Percentiles rank a stretch among this genome's conserved stretches.
Conservation (phyloP, 2,888 invertebrate species). For the Drosophila ustulata region DNA sequence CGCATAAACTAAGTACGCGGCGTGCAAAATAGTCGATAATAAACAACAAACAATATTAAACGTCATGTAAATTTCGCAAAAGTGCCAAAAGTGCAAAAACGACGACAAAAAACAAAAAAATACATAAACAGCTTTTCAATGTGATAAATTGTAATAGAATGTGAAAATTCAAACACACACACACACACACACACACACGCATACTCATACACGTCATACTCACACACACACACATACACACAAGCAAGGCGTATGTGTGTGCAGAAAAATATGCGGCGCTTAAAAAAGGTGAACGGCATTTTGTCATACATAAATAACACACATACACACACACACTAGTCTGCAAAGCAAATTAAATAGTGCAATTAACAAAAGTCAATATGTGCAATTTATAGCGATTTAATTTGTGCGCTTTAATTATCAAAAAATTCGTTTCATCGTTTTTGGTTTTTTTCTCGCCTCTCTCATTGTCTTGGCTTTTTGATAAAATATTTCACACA, state of each 20-base stretch:
- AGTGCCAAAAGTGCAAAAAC: conserved; percentile 54
- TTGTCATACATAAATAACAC: conserved; percentile 66
- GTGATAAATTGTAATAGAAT: conserved; percentile 78
- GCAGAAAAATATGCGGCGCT: conserved; percentile 82
- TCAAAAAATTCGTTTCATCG: conserved; percentile 53
- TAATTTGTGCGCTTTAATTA: conserved; percentile 75
- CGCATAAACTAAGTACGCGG: conserved; percentile 68
- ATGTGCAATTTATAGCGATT: conserved; percentile 60
- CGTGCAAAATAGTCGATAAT: conserved; percentile 65
- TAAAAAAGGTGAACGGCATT: conserved; percentile 83
- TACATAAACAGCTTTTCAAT: conserved; percentile 62
- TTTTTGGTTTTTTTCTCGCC: conserved; percentile 44
- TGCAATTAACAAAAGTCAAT: conserved; percentile 22
- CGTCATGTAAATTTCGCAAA: conserved; percentile 38
- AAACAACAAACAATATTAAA: conserved; percentile 17
- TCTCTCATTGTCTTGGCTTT: conserved; percentile 73
- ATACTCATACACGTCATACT: conserved; percentile 22
- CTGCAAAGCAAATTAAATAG: conserved; percentile 33
- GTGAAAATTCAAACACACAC: conserved; percentile 67
- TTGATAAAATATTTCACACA: conserved; percentile 72
- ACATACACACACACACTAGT: conserved; percentile 16
- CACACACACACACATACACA: conserved; percentile 20
- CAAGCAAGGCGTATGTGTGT: conserved; percentile 73
- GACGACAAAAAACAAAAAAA: not conserved
- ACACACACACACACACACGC: conserved; percentile 23